Percentiles rank a stretch among this genome's conserved stretches.
Conservation (phyloP, 2,113 vertebrate species). For the Platichthys flesus region DNA sequence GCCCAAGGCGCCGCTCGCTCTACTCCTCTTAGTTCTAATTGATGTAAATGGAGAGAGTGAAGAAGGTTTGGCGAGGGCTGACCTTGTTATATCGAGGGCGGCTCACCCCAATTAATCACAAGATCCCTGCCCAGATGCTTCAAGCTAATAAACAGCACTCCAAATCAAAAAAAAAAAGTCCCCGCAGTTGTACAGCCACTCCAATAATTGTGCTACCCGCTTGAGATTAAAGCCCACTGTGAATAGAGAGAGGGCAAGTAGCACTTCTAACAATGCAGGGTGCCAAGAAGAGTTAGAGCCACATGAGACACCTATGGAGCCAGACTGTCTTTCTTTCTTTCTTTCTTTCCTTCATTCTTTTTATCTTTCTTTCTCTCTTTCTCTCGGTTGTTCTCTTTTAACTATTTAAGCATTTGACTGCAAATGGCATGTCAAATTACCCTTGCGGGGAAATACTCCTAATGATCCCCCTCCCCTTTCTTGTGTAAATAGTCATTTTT, state of each 20-base stretch:
- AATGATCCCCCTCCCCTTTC: conserved; percentile 70
- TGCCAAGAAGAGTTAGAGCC: conserved; percentile 61
- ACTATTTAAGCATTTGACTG: conserved; percentile 69
- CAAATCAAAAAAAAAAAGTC: conserved; percentile 77
- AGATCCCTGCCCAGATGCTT: conserved; percentile 87
- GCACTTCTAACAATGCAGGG: conserved; percentile 62
- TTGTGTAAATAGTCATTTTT: conserved; percentile 74
- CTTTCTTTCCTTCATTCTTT: not conserved
- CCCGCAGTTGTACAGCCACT: conserved; percentile 70
- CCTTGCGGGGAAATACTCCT: conserved; percentile 70
- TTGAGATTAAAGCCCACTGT: conserved; percentile 73
- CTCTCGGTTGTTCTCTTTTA: not conserved
- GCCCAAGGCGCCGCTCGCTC: conserved; percentile 50
- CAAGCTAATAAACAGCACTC: conserved; percentile 87
- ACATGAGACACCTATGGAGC: conserved; percentile 49
- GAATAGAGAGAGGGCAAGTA: conserved; percentile 56
- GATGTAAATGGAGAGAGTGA: conserved; percentile 92
- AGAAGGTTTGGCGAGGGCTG: conserved; percentile 87
- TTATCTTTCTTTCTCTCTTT: not conserved
- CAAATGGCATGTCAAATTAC: conserved; percentile 78
- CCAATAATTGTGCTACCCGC: conserved; percentile 66
- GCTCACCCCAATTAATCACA: conserved; percentile 95
- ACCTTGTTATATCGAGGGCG: conserved; percentile 88
- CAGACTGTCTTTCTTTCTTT: not conserved
- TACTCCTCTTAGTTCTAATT: conserved; percentile 85